A percentile compares a stretch with the other conserved stretches of the same genome.
Evolutionary conservation across 2,113 vertebrate genomes (phyloP).

Genomic region (Paraplagusia blochii): DNA sequence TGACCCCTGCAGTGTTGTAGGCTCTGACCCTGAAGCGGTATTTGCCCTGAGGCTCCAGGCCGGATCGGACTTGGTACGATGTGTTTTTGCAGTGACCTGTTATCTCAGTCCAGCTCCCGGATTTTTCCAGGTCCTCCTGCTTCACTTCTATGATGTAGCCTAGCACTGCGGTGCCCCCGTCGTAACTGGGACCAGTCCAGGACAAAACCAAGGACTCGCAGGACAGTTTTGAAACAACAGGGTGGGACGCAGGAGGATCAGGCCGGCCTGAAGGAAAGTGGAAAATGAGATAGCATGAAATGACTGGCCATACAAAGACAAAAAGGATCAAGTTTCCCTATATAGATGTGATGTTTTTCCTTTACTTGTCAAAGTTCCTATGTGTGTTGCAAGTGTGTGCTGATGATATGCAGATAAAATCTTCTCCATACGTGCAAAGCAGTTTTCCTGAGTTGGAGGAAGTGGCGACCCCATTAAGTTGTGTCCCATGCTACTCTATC

Average conservation of each 20-base stretch:
- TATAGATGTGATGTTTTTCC: too few species aligned
- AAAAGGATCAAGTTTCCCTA: too few species aligned
- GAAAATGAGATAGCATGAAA: background rate
- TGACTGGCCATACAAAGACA: too few species aligned
- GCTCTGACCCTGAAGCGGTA: slow-evolving; percentile 78
- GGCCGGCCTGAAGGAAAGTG: slow-evolving; percentile 64
- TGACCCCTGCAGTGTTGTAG: slow-evolving; percentile 70
- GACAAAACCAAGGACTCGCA: slow-evolving; percentile 73
- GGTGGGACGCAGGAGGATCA: slow-evolving; percentile 72
- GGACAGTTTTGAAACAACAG: slow-evolving; percentile 68
- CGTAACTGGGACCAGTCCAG: slow-evolving; percentile 78
- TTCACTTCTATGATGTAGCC: slow-evolving; percentile 73
- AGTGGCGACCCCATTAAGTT: too few species aligned
- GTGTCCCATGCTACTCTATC: too few species aligned
- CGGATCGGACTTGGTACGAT: slow-evolving; percentile 61
- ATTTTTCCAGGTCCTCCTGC: slow-evolving; percentile 14
- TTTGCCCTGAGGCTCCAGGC: slow-evolving; percentile 61
- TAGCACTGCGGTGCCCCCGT: slow-evolving; percentile 75
- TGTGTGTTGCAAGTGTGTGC: too few species aligned
- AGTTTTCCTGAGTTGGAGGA: too few species aligned
- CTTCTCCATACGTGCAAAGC: too few species aligned
- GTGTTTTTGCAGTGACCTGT: slow-evolving; percentile 70
- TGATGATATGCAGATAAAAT: too few species aligned
- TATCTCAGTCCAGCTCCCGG: slow-evolving; percentile 63
- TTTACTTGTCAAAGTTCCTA: too few species aligned